These are phyloP conservation scores for Ectemnius cavifrons DNA, from an alignment of 2,888 invertebrate species.

Conservation along the genomic window DNA sequence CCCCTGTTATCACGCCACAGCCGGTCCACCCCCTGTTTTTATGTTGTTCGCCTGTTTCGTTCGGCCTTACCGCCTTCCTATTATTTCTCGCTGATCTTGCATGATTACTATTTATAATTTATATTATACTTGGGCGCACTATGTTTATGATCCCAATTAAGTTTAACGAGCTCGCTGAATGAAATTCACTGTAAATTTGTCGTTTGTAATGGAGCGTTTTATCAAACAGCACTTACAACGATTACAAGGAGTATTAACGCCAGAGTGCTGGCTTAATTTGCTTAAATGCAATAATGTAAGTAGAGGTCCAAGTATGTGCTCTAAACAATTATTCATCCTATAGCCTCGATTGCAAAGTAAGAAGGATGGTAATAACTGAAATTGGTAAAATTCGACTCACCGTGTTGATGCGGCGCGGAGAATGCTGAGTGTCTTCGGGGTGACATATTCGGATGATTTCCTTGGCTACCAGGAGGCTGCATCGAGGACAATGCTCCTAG, in stretches of 20 bases:
- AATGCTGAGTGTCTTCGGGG: constrained; percentile 77
- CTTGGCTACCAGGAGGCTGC: constrained; percentile 87
- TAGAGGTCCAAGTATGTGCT: too few relatives aligned
- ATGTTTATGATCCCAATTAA: too few relatives aligned
- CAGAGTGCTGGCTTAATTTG: too few relatives aligned
- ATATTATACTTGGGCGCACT: too few relatives aligned
- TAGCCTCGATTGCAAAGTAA: background rate
- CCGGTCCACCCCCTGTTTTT: constrained; percentile 3
- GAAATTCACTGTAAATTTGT: too few relatives aligned
- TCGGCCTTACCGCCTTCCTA: constrained; percentile 25
- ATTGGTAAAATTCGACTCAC: constrained; percentile 72
- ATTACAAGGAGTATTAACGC: too few relatives aligned
- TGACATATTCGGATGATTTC: constrained; percentile 76
- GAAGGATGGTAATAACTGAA: constrained; percentile 4
- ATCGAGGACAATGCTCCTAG: constrained; percentile 91
- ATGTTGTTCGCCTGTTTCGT: constrained; percentile 4
- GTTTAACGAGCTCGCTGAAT: constrained; percentile 21
- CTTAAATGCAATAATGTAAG: too few relatives aligned
- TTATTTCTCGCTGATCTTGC: constrained; percentile 25
- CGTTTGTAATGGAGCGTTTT: too few relatives aligned
- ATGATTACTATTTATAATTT: too few relatives aligned
- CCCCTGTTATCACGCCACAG: background rate
- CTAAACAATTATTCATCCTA: too few relatives aligned
- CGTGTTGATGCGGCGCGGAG: constrained; percentile 81
- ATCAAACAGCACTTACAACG: too few relatives aligned